These are phyloP conservation scores for Drosophila miranda DNA, from an alignment of 1,140 invertebrate species.

Conservation along the genomic window DNA sequence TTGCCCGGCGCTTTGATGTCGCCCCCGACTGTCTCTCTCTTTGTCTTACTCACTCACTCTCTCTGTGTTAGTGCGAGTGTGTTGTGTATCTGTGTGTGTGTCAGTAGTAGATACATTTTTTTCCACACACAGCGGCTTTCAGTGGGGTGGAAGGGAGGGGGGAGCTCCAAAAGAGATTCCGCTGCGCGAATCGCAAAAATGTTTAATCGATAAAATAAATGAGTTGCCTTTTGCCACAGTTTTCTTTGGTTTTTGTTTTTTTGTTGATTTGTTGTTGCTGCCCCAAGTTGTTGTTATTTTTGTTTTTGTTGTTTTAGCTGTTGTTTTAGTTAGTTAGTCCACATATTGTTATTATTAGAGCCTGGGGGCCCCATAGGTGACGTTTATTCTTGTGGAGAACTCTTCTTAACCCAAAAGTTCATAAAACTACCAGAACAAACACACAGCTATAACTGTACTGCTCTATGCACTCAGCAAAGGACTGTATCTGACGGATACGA, in stretches of 20 bases:
- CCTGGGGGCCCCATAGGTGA: constrained; percentile 53
- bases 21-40: constrained; percentile 43
- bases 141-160: constrained; percentile 14
- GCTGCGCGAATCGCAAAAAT: constrained; percentile 80
- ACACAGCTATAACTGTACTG: constrained; percentile 32
- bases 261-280: constrained; percentile 47
- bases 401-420: constrained; percentile 44
- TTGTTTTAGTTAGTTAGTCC: too few species aligned
- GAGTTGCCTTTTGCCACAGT: constrained; percentile 69
- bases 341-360: not conserved
- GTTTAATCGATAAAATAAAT: constrained; percentile 81
- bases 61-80: constrained; percentile 10
- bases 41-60: not conserved
- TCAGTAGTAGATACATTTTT: constrained; percentile 79
- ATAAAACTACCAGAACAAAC: constrained; percentile 43
- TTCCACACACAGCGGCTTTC: constrained; percentile 23
- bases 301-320: constrained; percentile 16
- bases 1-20: constrained; percentile 69
- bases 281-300: constrained; percentile 14
- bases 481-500: constrained; percentile 38
- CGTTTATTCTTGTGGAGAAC: constrained; percentile 66
- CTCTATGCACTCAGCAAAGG: constrained; percentile 34
- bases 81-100: constrained; percentile 52
- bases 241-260: constrained; percentile 5
- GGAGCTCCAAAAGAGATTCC: constrained; percentile 67